Percentiles rank a stretch among this genome's conserved stretches.
Evolutionary conservation across 2,113 vertebrate genomes (phyloP).

Genomic region (Silurus asotus): DNA sequence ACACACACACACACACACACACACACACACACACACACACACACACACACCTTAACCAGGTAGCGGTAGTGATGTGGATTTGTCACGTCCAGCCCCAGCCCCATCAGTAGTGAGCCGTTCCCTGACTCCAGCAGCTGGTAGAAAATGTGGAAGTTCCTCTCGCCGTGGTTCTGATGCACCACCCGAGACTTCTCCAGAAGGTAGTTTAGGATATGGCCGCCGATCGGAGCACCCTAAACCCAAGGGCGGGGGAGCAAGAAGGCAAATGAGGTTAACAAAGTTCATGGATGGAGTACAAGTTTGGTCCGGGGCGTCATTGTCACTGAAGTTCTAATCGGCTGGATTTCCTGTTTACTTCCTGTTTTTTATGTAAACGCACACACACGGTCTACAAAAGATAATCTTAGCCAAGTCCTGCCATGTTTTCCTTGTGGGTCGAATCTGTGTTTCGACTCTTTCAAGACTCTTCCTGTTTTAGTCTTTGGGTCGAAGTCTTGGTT

Average conservation of each 20-base stretch:
- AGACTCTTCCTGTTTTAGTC: too few species aligned
- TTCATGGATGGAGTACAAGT: not conserved
- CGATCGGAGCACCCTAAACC: slow-evolving; percentile 85
- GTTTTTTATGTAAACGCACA: not conserved
- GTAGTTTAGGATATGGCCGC: slow-evolving; percentile 96
- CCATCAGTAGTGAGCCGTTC: slow-evolving; percentile 79
- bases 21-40: slow-evolving; percentile 16
- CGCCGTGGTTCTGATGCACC: slow-evolving; percentile 93
- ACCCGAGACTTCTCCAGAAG: slow-evolving; percentile 96
- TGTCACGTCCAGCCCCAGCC: slow-evolving; percentile 81
- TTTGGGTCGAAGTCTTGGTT: not conserved
- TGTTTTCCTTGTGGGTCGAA: not conserved
- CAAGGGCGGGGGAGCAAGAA: not conserved
- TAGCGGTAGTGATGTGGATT: slow-evolving; percentile 89
- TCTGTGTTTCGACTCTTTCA: not conserved
- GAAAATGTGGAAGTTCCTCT: slow-evolving; percentile 98
- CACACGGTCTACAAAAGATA: not conserved
- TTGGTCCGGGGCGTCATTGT: not conserved
- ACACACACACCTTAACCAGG: slow-evolving; percentile 84
- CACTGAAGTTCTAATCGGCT: not conserved
- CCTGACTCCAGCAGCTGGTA: slow-evolving; percentile 95
- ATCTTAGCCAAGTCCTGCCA: not conserved
- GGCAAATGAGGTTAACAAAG: too few species aligned
- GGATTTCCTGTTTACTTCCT: not conserved
- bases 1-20: not conserved